A percentile compares a stretch with the other conserved stretches of the same genome.
These are phyloP conservation scores for Melanotaenia boesemani DNA, from an alignment of 2,797 vertebrate genomes.

Conservation along the genomic window DNA sequence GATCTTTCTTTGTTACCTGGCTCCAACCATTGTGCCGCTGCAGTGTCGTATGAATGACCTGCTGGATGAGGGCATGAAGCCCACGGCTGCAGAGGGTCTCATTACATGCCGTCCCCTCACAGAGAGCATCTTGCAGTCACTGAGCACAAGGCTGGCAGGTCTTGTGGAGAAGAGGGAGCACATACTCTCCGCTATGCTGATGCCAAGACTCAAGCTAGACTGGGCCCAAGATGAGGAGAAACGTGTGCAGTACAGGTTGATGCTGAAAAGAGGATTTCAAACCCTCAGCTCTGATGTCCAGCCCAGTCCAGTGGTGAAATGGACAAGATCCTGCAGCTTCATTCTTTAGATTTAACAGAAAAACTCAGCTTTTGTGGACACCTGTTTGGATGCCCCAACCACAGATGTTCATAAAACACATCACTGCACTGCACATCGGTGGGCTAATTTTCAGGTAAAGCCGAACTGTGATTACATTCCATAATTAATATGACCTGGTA, in stretches of 20 bases:
- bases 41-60: background rate
- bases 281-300: background rate
- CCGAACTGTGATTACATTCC: too few relatives aligned
- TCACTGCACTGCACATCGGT: slow-evolving; percentile 2
- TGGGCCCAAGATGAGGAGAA: slow-evolving; percentile 5
- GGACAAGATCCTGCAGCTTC: background rate
- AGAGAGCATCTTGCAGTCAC: background rate
- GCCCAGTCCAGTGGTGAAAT: background rate
- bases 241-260: background rate
- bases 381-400: background rate
- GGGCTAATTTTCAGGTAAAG: too few relatives aligned
- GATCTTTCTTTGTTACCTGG: slow-evolving; percentile 6
- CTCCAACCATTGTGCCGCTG: background rate
- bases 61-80: slow-evolving; percentile 6
- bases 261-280: background rate
- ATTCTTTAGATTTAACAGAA: background rate
- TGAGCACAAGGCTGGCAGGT: too few relatives aligned
- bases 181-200: background rate
- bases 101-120: background rate
- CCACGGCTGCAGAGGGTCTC: background rate
- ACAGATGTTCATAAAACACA: slow-evolving; percentile 11
- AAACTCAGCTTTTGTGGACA: background rate
- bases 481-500: too few relatives aligned
- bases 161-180: slow-evolving; percentile 1
- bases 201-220: background rate